These are phyloP conservation scores for Cataglyphis albicans DNA, from an alignment of 2,888 invertebrate species.

Conservation along the genomic window DNA sequence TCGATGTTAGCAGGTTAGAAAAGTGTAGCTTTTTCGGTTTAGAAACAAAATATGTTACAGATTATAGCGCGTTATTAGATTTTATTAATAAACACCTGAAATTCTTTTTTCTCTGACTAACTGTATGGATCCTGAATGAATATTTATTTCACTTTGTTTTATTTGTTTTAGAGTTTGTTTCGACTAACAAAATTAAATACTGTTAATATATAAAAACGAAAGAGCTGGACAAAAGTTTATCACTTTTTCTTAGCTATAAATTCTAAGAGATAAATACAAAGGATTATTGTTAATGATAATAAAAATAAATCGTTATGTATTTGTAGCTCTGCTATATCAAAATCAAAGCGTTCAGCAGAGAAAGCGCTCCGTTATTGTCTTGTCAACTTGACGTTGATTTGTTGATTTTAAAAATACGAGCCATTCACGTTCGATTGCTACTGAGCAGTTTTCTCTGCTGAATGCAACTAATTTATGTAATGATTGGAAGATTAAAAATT, in stretches of 20 bases:
- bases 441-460: too few species aligned
- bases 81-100: neutral
- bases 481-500: neutral
- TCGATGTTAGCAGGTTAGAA: constrained; percentile 77
- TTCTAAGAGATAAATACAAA: neutral
- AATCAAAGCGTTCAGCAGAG: too few species aligned
- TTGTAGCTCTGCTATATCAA: too few species aligned
- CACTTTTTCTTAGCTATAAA: neutral
- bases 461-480: neutral
- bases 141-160: neutral
- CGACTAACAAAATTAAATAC: neutral
- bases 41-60: neutral
- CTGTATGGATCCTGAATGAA: neutral
- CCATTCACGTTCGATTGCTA: too few species aligned
- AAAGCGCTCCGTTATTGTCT: too few species aligned
- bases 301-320: neutral
- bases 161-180: neutral
- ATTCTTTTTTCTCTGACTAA: neutral
- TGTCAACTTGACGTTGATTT: too few species aligned
- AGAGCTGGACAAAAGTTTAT: neutral
- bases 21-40: neutral
- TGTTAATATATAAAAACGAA: neutral
- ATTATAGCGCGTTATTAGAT: neutral
- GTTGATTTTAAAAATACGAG: too few species aligned
- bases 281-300: neutral